These are phyloP conservation scores for Buphagus erythrorhynchus DNA, from an alignment of 2,797 vertebrate genomes.

Conservation along the genomic window DNA sequence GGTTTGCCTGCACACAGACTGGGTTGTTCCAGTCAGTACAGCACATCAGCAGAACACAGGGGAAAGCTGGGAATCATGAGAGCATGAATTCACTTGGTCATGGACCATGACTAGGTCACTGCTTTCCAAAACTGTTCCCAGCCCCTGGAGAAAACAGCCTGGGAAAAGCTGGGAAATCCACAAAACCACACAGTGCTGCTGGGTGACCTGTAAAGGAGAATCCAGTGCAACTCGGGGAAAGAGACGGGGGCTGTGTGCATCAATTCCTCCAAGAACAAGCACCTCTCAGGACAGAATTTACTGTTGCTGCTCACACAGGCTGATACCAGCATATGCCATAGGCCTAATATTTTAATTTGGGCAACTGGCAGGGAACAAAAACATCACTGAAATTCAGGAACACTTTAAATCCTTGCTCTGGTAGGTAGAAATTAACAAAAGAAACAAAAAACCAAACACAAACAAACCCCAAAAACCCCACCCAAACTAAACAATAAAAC, in stretches of 20 bases:
- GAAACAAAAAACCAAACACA: neutral
- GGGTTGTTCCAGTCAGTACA: neutral
- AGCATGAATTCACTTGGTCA: neutral
- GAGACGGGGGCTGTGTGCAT: neutral
- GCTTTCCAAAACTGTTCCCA: neutral
- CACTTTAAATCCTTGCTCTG: neutral
- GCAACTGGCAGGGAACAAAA: neutral
- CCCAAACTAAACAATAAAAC: neutral
- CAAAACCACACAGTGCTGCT: neutral
- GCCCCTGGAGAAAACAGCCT: neutral
- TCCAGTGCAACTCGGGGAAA: rapidly evolving
- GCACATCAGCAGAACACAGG: neutral
- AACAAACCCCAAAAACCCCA: neutral
- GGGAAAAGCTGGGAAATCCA: neutral
- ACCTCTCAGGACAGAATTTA: neutral
- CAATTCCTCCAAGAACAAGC: neutral
- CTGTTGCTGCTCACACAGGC: neutral
- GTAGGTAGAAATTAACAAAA: neutral
- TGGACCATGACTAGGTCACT: neutral
- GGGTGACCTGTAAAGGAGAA: neutral
- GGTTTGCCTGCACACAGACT: neutral
- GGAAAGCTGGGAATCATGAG: neutral
- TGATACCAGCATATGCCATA: neutral
- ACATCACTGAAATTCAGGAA: neutral
- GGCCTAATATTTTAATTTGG: neutral